Percentiles rank a stretch among this genome's conserved stretches.
phyloP scores from a whole-genome alignment of 1,140 invertebrate species.

The Neodiprion lecontei region DNA sequence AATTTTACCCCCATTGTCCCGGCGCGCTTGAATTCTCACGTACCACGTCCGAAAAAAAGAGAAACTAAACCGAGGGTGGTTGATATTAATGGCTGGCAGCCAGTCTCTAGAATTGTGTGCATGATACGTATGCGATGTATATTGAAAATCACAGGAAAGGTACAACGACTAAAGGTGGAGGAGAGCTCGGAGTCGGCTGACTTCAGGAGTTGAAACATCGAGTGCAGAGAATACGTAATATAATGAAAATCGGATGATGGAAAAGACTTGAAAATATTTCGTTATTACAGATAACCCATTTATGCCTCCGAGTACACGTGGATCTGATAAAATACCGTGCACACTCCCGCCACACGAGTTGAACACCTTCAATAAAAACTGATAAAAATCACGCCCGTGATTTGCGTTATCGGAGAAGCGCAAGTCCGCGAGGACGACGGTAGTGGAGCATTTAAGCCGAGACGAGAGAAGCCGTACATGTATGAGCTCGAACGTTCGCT shows the following conservation, averaged over 20 bases:
- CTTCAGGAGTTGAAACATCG: neutral
- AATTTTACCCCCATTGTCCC: no score
- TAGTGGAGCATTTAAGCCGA: constrained; percentile 21
- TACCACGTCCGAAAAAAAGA: neutral
- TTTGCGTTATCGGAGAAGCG: no score
- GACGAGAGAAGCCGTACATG: constrained; percentile 51
- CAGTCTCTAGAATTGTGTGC: neutral
- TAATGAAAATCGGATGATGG: neutral
- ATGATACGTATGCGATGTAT: neutral
- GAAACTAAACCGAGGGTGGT: neutral
- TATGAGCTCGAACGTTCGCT: constrained; percentile 56
- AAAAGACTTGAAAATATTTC: no score
- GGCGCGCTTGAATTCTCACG: neutral
- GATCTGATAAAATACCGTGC: no score
- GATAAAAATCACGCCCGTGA: no score
- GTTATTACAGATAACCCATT: no score
- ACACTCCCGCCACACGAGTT: no score
- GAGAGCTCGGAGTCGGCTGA: neutral
- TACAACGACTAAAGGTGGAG: neutral
- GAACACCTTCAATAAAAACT: no score
- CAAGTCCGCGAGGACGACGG: constrained; percentile 26
- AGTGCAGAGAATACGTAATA: neutral
- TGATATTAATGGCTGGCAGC: neutral
- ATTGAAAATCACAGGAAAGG: neutral
- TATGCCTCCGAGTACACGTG: no score